Evolutionary conservation across 2,888 invertebrate genomes (phyloP).

Genomic region (Brachypalpus laphriformis): DNA sequence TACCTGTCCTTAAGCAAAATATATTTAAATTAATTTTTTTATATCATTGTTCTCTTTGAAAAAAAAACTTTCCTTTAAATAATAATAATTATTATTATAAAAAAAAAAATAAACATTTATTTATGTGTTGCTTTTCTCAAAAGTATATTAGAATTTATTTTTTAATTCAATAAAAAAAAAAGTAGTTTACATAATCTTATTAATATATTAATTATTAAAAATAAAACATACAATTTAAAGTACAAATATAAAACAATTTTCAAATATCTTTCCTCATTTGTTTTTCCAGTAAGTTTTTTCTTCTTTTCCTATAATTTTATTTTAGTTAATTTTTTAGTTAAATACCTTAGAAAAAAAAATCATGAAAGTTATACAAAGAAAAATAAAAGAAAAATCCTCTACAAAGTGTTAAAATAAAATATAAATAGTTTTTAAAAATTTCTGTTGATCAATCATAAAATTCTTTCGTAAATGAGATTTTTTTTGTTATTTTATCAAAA

Average conservation of each 20-base stretch:
- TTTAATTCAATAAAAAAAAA: conserved; percentile 56
- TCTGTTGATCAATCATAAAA: conserved; percentile 43
- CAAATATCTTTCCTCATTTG: conserved; percentile 16
- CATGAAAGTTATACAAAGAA: conserved; percentile 16
- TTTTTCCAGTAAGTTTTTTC: background rate
- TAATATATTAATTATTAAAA: conserved; percentile 53
- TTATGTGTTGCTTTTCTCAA: conserved; percentile 70
- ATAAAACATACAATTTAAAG: conserved; percentile 66
- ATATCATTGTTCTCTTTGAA: conserved; percentile 70
- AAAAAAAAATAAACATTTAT: conserved; percentile 53
- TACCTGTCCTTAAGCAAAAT: conserved; percentile 74
- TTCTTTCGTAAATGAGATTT: conserved; percentile 44
- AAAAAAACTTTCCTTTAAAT: conserved; percentile 60
- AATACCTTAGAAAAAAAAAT: conserved; percentile 58
- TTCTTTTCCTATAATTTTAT: conserved; percentile 40
- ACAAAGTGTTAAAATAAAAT: conserved; percentile 31
- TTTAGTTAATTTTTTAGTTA: conserved; percentile 74
- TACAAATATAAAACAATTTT: conserved; percentile 73
- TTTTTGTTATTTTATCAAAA: conserved; percentile 7
- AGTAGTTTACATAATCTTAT: conserved; percentile 68
- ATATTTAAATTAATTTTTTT: conserved; percentile 74
- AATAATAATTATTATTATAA: conserved; percentile 46
- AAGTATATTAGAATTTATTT: conserved; percentile 70
- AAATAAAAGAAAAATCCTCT: conserved; percentile 18
- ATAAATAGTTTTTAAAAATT: conserved; percentile 16